Conservation (phyloP, 2,797 vertebrate species). For the Delichon dasypus region DNA sequence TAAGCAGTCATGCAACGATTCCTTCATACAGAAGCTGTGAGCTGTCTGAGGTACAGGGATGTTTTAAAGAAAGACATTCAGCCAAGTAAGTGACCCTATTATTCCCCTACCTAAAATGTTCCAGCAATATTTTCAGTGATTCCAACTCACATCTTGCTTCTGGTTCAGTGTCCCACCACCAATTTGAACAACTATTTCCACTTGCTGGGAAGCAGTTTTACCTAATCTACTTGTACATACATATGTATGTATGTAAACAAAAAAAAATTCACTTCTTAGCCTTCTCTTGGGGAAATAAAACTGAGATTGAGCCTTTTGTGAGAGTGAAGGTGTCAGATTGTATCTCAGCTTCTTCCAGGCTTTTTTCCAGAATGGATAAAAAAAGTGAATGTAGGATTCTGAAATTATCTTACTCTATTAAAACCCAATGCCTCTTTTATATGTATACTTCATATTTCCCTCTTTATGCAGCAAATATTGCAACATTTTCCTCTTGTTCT, state of each 20-base stretch:
- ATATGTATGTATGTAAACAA: background rate
- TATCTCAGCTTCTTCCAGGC: background rate
- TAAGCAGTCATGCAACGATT: background rate
- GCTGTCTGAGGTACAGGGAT: background rate
- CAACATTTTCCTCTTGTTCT: background rate
- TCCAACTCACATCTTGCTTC: background rate
- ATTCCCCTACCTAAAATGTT: background rate
- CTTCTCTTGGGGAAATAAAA: slow-evolving; percentile 6
- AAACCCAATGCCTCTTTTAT: background rate
- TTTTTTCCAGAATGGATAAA: background rate
- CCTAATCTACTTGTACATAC: background rate
- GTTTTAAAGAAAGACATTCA: background rate
- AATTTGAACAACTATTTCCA: background rate
- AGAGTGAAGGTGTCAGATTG: background rate
- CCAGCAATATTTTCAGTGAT: background rate
- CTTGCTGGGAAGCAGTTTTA: background rate
- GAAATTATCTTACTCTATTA: background rate
- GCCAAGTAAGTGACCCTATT: background rate
- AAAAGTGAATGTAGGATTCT: background rate
- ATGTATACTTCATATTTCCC: background rate
- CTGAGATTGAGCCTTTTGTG: background rate
- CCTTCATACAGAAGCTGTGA: background rate
- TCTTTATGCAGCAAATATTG: background rate
- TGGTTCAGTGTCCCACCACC: background rate
- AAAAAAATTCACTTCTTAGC: background rate